Conservation (phyloP, 1,140 invertebrate genomes). For the Harlomillsia oculata region DNA sequence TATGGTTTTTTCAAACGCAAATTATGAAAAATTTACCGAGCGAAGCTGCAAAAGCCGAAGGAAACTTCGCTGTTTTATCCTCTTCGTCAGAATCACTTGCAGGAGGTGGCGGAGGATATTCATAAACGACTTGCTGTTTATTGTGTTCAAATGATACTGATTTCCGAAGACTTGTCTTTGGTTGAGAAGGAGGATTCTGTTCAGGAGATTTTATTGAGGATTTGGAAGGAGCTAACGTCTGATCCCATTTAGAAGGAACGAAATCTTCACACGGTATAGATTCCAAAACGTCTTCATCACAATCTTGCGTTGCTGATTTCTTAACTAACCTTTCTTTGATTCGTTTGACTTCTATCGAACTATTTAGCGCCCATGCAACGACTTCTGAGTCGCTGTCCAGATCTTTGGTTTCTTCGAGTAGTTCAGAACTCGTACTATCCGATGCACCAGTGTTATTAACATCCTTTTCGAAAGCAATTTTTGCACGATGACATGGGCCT, state of each 20-base stretch:
- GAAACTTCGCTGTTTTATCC: conserved; percentile 15
- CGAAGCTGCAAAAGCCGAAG: conserved; percentile 51
- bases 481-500: conserved; percentile 52
- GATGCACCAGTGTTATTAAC: conserved; percentile 38
- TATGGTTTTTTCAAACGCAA: neutral
- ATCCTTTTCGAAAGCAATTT: conserved; percentile 34
- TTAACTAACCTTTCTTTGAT: neutral
- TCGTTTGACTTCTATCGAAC: neutral
- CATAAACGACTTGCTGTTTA: conserved; percentile 29
- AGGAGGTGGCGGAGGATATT: conserved; percentile 38
- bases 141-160: conserved; percentile 34
- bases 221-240: conserved; percentile 24
- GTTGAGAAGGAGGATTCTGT: neutral
- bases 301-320: conserved; percentile 25
- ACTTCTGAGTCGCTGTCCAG: conserved; percentile 1
- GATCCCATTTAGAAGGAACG: conserved; percentile 34
- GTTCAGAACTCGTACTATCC: too few species aligned
- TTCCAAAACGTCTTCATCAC: conserved; percentile 18
- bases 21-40: conserved; percentile 3
- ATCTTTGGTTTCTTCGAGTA: neutral
- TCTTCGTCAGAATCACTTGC: conserved; percentile 34
- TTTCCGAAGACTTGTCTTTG: conserved; percentile 22
- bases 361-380: neutral
- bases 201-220: conserved; percentile 32
- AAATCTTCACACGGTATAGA: conserved; percentile 20